phyloP scores from a whole-genome alignment of 1,140 invertebrate species.

The Penaeus chinensis region DNA sequence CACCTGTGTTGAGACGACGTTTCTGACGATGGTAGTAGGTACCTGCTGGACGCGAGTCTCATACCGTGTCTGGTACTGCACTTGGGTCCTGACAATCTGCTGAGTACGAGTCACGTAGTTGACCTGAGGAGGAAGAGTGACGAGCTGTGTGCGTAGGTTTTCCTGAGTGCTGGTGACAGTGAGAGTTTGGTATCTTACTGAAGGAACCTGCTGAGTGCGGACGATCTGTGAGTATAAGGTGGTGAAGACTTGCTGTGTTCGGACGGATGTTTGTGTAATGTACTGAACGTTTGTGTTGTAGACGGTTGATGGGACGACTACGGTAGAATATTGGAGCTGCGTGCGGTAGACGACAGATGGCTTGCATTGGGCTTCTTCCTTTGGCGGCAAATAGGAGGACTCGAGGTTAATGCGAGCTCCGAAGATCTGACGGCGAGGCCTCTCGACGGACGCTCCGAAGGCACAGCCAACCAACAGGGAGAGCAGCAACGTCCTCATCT shows the following conservation, averaged over 20 bases:
- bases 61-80: slow-evolving; percentile 40
- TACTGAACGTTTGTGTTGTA: slow-evolving; percentile 38
- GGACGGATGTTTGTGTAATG: slow-evolving; percentile 25
- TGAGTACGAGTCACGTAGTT: slow-evolving; percentile 54
- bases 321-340: slow-evolving; percentile 30
- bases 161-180: slow-evolving; percentile 45
- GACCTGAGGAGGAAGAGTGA: slow-evolving; percentile 43
- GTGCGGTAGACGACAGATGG: slow-evolving; percentile 27
- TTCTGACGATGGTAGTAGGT: slow-evolving; percentile 35
- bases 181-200: slow-evolving; percentile 32
- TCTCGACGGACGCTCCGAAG: slow-evolving; percentile 16
- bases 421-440: slow-evolving; percentile 40
- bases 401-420: slow-evolving; percentile 33
- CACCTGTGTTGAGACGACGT: slow-evolving; percentile 56
- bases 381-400: slow-evolving; percentile 50
- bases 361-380: slow-evolving; percentile 33
- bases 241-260: slow-evolving; percentile 44
- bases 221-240: slow-evolving; percentile 44
- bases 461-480: slow-evolving; percentile 38
- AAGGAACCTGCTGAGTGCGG: slow-evolving; percentile 36
- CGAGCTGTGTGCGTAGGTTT: slow-evolving; percentile 31
- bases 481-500: slow-evolving; percentile 37
- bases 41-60: slow-evolving; percentile 49
- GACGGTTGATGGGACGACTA: slow-evolving; percentile 42
- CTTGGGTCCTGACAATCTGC: slow-evolving; percentile 32